Evolutionary conservation across 2,113 vertebrate species (phyloP).

Genomic region (Aegypius monachus): DNA sequence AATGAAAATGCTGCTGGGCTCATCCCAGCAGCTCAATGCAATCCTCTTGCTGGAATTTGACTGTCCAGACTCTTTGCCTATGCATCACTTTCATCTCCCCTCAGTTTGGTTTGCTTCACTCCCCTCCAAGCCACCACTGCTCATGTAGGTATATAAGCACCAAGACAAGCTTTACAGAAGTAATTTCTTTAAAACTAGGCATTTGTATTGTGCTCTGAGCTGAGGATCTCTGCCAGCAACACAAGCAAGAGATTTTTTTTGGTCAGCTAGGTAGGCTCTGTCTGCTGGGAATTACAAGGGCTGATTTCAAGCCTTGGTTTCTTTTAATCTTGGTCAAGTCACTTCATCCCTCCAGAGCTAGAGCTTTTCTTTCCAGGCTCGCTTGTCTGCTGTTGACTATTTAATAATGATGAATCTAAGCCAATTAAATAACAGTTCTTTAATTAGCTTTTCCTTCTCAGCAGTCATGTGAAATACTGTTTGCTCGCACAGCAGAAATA

Average conservation of each 20-base stretch:
- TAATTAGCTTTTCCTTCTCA: conserved; percentile 40
- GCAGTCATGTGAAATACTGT: background rate
- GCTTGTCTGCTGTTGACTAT: background rate
- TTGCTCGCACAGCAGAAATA: conserved; percentile 32
- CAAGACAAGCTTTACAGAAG: background rate
- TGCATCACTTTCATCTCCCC: background rate
- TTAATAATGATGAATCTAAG: conserved; percentile 23
- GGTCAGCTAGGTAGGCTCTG: background rate
- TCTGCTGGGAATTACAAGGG: background rate
- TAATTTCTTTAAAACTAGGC: background rate
- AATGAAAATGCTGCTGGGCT: background rate
- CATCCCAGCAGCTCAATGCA: background rate
- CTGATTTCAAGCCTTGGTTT: background rate
- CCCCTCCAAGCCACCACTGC: background rate
- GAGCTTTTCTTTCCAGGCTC: conserved; percentile 2
- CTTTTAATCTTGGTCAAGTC: conserved; percentile 16
- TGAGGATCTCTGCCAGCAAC: background rate
- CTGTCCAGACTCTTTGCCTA: background rate
- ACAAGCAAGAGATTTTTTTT: background rate
- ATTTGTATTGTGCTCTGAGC: background rate
- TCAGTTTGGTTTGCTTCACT: background rate
- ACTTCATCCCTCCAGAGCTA: background rate
- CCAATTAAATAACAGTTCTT: conserved; percentile 28
- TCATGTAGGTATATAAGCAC: background rate
- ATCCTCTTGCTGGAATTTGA: background rate